Evolutionary conservation across 2,888 invertebrate genomes (phyloP).

Genomic region (Phyllotreta cruciferae): DNA sequence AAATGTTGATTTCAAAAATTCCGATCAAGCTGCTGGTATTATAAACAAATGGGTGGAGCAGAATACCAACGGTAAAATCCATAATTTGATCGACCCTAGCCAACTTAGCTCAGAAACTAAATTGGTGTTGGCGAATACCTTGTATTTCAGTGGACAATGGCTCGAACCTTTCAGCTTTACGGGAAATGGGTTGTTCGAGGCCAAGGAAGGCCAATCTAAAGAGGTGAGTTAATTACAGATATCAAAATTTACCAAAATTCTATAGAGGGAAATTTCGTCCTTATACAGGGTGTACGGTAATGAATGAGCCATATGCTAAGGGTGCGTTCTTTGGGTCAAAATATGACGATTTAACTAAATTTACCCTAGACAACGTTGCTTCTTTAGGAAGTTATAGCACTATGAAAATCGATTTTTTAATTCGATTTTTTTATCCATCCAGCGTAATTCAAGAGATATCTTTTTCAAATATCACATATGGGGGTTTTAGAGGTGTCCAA

Average conservation of each 20-base stretch:
- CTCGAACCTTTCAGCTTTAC: slow-evolving; percentile 43
- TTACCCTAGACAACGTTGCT: too few species aligned
- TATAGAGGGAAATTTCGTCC: slow-evolving; percentile 45
- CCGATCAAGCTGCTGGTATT: slow-evolving; percentile 40
- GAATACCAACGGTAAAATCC: slow-evolving; percentile 55
- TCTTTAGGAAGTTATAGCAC: too few species aligned
- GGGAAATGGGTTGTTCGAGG: slow-evolving; percentile 46
- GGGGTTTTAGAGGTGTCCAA: too few species aligned
- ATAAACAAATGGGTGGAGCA: slow-evolving; percentile 47
- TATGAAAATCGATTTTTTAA: too few species aligned
- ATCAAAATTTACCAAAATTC: slow-evolving; percentile 42
- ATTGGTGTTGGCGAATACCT: slow-evolving; percentile 54
- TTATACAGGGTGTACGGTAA: too few species aligned
- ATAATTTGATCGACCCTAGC: slow-evolving; percentile 47
- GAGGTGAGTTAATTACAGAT: slow-evolving; percentile 35
- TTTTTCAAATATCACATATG: too few species aligned
- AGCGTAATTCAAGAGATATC: too few species aligned
- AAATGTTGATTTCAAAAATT: slow-evolving; percentile 47
- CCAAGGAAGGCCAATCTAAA: slow-evolving; percentile 39
- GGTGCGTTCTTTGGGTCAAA: too few species aligned
- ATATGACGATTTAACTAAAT: too few species aligned
- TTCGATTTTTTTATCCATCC: too few species aligned
- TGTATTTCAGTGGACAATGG: slow-evolving; percentile 56
- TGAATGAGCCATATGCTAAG: too few species aligned
- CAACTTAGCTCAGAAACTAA: slow-evolving; percentile 44